Evolutionary conservation across 2,113 vertebrate species (phyloP).

Genomic region (Dermatemys mawii): DNA sequence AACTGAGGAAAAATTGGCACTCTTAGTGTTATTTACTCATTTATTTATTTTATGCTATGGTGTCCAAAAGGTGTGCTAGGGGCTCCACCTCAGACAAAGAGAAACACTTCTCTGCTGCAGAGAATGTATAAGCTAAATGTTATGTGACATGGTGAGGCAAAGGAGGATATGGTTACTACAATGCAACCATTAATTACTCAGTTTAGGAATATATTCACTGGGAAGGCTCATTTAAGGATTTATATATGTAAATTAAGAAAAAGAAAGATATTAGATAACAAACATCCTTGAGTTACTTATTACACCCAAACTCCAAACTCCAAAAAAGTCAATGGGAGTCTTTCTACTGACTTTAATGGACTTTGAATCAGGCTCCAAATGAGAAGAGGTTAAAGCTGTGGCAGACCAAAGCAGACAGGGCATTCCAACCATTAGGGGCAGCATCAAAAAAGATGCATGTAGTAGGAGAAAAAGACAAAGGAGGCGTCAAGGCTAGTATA

Average conservation of each 20-base stretch:
- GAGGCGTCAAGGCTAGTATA: background rate
- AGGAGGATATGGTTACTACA: background rate
- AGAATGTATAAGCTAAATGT: background rate
- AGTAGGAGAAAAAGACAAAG: background rate
- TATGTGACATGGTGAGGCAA: background rate
- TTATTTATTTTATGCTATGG: conserved; percentile 38
- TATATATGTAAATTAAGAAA: background rate
- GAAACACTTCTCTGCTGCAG: background rate
- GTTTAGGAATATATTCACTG: background rate
- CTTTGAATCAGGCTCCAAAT: no score
- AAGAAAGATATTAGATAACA: background rate
- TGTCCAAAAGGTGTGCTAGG: background rate
- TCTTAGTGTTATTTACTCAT: background rate
- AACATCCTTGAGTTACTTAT: background rate
- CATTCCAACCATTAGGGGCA: no score
- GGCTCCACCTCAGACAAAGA: background rate
- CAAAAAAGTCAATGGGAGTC: no score
- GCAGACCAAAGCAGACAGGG: no score
- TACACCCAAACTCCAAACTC: no score
- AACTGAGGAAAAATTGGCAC: conserved; percentile 12
- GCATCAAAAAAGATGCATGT: no score
- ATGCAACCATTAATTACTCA: background rate
- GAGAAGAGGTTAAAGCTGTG: no score
- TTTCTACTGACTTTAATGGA: no score
- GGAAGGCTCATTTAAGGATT: background rate